Conservation (phyloP, 1,140 invertebrate species). For the Drosophila prosaltans region DNA sequence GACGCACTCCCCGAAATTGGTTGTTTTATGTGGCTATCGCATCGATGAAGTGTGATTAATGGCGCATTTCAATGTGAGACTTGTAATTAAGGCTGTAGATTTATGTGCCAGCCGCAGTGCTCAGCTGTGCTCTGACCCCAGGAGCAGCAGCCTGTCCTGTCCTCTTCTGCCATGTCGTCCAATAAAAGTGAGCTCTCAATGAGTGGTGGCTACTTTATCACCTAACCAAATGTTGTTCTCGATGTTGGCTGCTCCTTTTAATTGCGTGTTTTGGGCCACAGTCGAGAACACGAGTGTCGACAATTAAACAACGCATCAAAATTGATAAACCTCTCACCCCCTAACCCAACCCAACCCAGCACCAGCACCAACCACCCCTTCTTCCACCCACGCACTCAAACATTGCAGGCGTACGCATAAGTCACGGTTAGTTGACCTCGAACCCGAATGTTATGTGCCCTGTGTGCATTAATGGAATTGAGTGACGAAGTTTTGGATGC, state of each 20-base stretch:
- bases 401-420: slow-evolving; percentile 35
- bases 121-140: slow-evolving; percentile 55
- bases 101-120: slow-evolving; percentile 55
- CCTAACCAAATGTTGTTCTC: slow-evolving; percentile 53
- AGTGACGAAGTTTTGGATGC: slow-evolving; percentile 32
- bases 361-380: too few relatives aligned
- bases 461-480: slow-evolving; percentile 58
- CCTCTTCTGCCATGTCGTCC: background rate
- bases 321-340: slow-evolving; percentile 63
- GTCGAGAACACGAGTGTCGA: slow-evolving; percentile 50
- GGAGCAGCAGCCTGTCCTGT: background rate
- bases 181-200: slow-evolving; percentile 41
- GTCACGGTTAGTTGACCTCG: slow-evolving; percentile 43
- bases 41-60: slow-evolving; percentile 80
- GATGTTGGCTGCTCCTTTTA: slow-evolving; percentile 48
- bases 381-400: slow-evolving; percentile 7
- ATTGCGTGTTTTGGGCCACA: slow-evolving; percentile 59
- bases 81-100: slow-evolving; percentile 74
- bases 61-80: slow-evolving; percentile 70
- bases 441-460: slow-evolving; percentile 24
- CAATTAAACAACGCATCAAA: slow-evolving; percentile 73
- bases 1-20: slow-evolving; percentile 50
- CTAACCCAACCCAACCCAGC: background rate
- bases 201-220: slow-evolving; percentile 48
- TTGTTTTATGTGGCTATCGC: slow-evolving; percentile 66